Conservation (phyloP, 2,888 invertebrate genomes). For the Nomada lathburiana region DNA sequence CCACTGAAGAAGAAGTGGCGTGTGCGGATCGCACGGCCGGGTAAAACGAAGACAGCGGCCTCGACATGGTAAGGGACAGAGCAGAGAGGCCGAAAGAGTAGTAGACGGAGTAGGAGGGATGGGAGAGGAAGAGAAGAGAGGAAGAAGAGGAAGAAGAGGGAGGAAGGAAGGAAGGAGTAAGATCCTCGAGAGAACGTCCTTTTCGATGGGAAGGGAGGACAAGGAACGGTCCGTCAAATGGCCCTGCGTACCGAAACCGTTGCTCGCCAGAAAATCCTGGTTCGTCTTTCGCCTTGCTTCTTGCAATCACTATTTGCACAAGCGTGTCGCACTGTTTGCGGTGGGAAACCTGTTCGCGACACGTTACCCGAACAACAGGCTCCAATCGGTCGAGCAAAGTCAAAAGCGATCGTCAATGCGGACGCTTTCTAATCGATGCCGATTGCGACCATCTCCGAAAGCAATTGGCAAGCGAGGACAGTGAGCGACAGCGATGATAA, state of each 20-base stretch:
- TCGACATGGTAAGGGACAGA: slow-evolving; percentile 69
- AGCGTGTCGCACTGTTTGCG: background rate
- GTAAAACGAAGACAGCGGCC: slow-evolving; percentile 72
- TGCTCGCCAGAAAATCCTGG: slow-evolving; percentile 41
- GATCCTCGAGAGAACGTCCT: slow-evolving; percentile 63
- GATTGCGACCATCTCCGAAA: background rate
- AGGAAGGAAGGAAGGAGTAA: slow-evolving; percentile 41
- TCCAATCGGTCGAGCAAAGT: no score
- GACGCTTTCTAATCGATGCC: no score
- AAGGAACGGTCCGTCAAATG: slow-evolving; percentile 67
- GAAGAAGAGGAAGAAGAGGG: no score
- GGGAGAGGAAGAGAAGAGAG: slow-evolving; percentile 46
- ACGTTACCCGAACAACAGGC: background rate
- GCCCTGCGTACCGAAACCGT: slow-evolving; percentile 53
- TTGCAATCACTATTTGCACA: background rate
- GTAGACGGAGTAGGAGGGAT: slow-evolving; percentile 55
- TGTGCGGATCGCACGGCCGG: slow-evolving; percentile 73
- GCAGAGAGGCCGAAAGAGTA: slow-evolving; percentile 68
- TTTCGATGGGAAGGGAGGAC: slow-evolving; percentile 60
- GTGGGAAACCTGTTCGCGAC: background rate
- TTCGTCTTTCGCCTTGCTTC: slow-evolving; percentile 24
- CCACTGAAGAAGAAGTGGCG: slow-evolving; percentile 77
- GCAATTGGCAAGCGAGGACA: background rate
- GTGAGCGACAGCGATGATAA: background rate
- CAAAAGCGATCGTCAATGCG: no score